A percentile compares a stretch with the other conserved stretches of the same genome.
Evolutionary conservation across 92 coral and sea anemone genomes (phyloP).

Genomic region (Paramuricea clavata): DNA sequence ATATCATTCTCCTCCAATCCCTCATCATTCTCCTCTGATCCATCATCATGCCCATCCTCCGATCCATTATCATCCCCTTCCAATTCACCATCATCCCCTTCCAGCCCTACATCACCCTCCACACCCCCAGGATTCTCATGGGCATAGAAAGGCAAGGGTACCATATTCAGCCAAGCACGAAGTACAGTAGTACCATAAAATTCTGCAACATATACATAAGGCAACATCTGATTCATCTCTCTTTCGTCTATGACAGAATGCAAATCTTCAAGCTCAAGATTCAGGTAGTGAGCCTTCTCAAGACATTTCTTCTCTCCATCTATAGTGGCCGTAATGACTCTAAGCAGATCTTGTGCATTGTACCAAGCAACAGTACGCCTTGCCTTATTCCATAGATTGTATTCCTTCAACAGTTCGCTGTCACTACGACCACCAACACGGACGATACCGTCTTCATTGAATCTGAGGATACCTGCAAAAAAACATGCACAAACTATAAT

Average conservation of each 20-base stretch:
- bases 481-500: background rate
- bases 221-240: slow-evolving; percentile 9
- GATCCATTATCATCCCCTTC: slow-evolving; percentile 16
- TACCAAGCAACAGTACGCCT: slow-evolving; percentile 42
- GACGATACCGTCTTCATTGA: slow-evolving; percentile 76
- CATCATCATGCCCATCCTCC: background rate
- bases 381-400: slow-evolving; percentile 56
- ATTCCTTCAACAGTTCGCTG: slow-evolving; percentile 73
- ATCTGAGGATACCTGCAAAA: slow-evolving; percentile 61
- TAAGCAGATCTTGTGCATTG: background rate
- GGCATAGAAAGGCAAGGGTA: slow-evolving; percentile 35
- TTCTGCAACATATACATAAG: slow-evolving; percentile 19
- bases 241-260: slow-evolving; percentile 12
- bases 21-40: background rate
- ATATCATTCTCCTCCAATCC: background rate
- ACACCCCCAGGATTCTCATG: background rate
- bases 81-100: background rate
- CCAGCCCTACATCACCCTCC: background rate
- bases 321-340: background rate
- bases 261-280: slow-evolving; percentile 18
- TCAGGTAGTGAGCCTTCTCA: background rate
- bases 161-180: slow-evolving; percentile 42
- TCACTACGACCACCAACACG: slow-evolving; percentile 91
- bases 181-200: slow-evolving; percentile 32
- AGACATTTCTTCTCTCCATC: background rate